These are phyloP conservation scores for Myrmecophaga tridactyla DNA, from an alignment of 2,113 vertebrate genomes.

Conservation along the genomic window DNA sequence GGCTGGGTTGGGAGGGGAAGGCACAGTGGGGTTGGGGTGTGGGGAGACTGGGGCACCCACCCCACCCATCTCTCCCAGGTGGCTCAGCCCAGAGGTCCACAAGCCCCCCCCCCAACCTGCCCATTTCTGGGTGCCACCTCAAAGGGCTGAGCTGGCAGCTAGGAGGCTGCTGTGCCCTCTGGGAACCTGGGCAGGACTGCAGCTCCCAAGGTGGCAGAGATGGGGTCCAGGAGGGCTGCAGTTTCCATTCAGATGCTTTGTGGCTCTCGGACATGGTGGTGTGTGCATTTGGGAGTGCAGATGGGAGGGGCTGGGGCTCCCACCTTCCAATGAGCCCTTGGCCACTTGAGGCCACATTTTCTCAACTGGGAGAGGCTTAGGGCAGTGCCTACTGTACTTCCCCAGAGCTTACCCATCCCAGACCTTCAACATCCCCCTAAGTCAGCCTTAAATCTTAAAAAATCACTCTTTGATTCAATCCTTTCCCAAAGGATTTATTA, in stretches of 20 bases:
- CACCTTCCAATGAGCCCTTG: not conserved
- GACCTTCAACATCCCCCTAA: too few species aligned
- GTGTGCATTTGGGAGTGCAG: not conserved
- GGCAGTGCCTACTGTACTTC: too few species aligned
- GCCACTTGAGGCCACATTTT: rapidly evolving
- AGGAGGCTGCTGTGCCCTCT: not conserved
- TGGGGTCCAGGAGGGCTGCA: rapidly evolving
- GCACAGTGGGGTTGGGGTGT: rapidly evolving
- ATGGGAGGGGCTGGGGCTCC: not conserved
- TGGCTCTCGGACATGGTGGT: not conserved
- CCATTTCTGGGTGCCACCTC: not conserved
- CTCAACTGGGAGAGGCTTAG: not conserved
- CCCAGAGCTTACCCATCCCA: too few species aligned
- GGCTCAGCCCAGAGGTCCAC: not conserved
- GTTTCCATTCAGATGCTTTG: too few species aligned
- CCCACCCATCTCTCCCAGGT: not conserved
- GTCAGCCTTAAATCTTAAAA: rapidly evolving
- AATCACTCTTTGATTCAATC: not conserved
- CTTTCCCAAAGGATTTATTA: constrained; percentile 86
- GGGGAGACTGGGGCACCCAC: too few species aligned
- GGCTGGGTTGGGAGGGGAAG: too few species aligned
- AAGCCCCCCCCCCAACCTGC: not conserved
- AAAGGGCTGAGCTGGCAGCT: not conserved
- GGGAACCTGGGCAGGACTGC: not conserved
- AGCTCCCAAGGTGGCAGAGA: too few species aligned